phyloP scores from a whole-genome alignment of 2,888 invertebrate genomes.

The Dasypogon diadema region DNA sequence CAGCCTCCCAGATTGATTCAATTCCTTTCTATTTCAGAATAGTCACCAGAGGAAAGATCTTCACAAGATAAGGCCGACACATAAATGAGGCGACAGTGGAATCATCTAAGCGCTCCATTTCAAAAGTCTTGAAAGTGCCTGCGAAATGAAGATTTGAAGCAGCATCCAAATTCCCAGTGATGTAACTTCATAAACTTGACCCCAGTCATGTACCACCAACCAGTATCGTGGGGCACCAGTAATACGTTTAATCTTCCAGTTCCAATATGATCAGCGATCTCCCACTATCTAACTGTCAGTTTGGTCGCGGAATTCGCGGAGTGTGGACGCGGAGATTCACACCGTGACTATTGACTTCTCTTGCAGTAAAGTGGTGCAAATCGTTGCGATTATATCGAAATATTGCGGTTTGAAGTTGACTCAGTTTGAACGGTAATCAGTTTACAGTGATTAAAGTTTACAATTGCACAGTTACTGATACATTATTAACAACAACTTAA shows the following conservation, averaged over 20 bases:
- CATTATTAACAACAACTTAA: background rate
- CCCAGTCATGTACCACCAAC: slow-evolving; percentile 51
- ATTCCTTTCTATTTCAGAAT: slow-evolving; percentile 40
- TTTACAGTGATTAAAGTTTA: background rate
- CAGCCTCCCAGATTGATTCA: background rate
- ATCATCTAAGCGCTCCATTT: slow-evolving; percentile 22
- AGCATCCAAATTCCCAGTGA: slow-evolving; percentile 48
- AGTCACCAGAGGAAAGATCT: background rate
- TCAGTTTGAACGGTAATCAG: background rate
- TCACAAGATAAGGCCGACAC: background rate
- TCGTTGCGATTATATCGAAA: background rate
- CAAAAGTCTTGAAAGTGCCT: background rate
- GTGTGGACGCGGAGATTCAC: slow-evolving; percentile 52
- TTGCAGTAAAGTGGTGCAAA: background rate
- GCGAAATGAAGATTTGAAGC: slow-evolving; percentile 15
- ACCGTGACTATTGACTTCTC: background rate
- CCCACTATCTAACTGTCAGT: slow-evolving; percentile 55
- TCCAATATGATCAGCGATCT: slow-evolving; percentile 55
- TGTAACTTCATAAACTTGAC: slow-evolving; percentile 56
- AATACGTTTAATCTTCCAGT: slow-evolving; percentile 41
- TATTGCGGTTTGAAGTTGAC: slow-evolving; percentile 1
- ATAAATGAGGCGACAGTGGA: background rate
- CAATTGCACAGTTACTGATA: background rate
- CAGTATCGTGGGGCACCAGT: background rate
- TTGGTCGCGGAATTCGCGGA: slow-evolving; percentile 56